A percentile compares a stretch with the other conserved stretches of the same genome.
Conservation (phyloP, 2,113 vertebrate species). For the Mohoua ochrocephala region DNA sequence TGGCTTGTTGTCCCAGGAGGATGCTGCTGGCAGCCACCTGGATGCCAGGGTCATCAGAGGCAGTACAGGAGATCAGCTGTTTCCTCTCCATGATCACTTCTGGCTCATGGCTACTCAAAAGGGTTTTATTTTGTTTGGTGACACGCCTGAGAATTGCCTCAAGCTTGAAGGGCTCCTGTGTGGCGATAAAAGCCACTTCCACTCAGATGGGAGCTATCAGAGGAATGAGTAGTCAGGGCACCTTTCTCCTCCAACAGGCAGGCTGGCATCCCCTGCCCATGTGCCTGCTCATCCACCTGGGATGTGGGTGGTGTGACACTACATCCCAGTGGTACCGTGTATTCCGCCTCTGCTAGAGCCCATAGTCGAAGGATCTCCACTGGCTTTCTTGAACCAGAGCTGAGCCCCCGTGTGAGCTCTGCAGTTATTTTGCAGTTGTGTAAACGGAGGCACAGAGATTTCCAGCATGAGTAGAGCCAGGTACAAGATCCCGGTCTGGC, state of each 20-base stretch:
- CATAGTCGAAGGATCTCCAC: fast-evolving
- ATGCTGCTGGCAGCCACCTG: neutral
- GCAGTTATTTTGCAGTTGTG: neutral
- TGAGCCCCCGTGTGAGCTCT: neutral
- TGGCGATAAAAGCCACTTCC: neutral
- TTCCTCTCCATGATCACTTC: neutral
- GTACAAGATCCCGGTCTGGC: neutral
- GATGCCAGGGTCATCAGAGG: neutral
- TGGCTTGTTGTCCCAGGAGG: neutral
- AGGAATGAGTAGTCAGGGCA: neutral
- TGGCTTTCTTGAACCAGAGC: neutral
- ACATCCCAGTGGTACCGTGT: fast-evolving
- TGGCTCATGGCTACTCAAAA: neutral
- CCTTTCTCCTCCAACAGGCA: neutral
- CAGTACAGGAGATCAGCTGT: neutral
- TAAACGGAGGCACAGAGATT: neutral
- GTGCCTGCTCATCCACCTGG: fast-evolving
- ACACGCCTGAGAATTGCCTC: neutral
- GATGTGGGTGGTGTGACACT: neutral
- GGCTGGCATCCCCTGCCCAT: neutral
- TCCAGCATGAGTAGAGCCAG: neutral
- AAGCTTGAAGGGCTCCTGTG: neutral
- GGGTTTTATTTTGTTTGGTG: neutral
- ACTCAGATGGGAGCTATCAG: neutral
- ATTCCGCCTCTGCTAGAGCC: neutral